A percentile compares a stretch with the other conserved stretches of the same genome.
Evolutionary conservation across 2,797 vertebrate species (phyloP).

Genomic region (Mionectes olivaceus): DNA sequence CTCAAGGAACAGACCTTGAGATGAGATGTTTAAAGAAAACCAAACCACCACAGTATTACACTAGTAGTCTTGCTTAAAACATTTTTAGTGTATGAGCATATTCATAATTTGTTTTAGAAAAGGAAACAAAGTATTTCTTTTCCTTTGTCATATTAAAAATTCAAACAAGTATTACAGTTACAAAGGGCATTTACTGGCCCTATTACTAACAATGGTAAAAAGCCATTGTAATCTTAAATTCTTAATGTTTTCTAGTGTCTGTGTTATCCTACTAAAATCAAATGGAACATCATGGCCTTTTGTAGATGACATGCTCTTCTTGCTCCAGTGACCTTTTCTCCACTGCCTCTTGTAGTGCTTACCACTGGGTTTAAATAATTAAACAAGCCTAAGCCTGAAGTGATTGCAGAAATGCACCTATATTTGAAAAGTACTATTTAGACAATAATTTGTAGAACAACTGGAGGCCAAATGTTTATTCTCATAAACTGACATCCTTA

Average conservation of each 20-base stretch:
- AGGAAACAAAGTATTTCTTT: neutral
- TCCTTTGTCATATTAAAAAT: neutral
- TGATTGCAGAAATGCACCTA: neutral
- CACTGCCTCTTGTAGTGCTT: neutral
- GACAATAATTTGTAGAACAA: conserved; percentile 8
- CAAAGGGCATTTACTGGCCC: neutral
- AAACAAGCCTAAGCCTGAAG: neutral
- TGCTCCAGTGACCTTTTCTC: conserved; percentile 4
- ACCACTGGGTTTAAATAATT: neutral
- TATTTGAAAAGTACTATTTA: conserved; percentile 2
- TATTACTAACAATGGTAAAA: neutral
- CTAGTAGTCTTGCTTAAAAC: neutral
- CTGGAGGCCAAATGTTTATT: neutral
- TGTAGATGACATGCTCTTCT: neutral
- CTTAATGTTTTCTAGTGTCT: neutral
- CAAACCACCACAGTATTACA: neutral
- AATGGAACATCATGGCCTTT: neutral
- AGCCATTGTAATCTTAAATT: neutral
- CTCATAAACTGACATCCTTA: neutral
- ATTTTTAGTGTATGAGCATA: neutral
- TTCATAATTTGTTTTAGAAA: neutral
- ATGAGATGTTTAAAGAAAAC: neutral
- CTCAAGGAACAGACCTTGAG: neutral
- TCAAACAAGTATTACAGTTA: neutral
- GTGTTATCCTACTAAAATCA: neutral